A percentile compares a stretch with the other conserved stretches of the same genome.
Conservation (phyloP, 2,797 vertebrate species). For the Oryzias dopingdopingensis region DNA sequence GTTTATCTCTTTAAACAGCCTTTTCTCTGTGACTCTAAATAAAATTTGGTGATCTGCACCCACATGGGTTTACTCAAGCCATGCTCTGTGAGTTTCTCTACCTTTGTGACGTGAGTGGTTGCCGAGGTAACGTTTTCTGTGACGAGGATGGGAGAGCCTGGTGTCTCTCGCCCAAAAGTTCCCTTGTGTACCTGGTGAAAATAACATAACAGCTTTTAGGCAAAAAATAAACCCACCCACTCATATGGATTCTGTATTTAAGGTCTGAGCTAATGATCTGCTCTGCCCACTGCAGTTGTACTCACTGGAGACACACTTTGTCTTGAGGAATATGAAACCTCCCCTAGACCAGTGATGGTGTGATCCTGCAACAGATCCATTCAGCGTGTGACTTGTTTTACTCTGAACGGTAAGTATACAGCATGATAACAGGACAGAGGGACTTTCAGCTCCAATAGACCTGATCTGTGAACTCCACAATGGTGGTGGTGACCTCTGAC, state of each 20-base stretch:
- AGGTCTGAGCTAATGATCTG: no score
- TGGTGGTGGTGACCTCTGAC: constrained; percentile 79
- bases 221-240: constrained; percentile 12
- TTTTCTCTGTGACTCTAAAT: no score
- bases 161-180: constrained; percentile 71
- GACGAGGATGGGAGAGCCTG: constrained; percentile 74
- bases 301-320: constrained; percentile 80
- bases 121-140: constrained; percentile 96
- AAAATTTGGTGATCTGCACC: not conserved
- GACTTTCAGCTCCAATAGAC: constrained; percentile 51
- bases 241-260: no score
- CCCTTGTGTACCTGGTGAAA: constrained; percentile 72
- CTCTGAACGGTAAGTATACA: not conserved
- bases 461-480: constrained; percentile 81
- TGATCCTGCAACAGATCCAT: constrained; percentile 71
- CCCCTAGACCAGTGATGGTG: constrained; percentile 61
- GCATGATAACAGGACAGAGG: not conserved
- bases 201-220: constrained; percentile 3
- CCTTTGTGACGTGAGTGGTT: constrained; percentile 97
- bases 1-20: no score
- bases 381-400: not conserved
- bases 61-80: not conserved
- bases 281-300: constrained; percentile 27
- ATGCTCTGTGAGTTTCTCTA: constrained; percentile 59
- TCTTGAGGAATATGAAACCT: constrained; percentile 72